Conservation (phyloP, 2,113 vertebrate species). For the Myodes glareolus region DNA sequence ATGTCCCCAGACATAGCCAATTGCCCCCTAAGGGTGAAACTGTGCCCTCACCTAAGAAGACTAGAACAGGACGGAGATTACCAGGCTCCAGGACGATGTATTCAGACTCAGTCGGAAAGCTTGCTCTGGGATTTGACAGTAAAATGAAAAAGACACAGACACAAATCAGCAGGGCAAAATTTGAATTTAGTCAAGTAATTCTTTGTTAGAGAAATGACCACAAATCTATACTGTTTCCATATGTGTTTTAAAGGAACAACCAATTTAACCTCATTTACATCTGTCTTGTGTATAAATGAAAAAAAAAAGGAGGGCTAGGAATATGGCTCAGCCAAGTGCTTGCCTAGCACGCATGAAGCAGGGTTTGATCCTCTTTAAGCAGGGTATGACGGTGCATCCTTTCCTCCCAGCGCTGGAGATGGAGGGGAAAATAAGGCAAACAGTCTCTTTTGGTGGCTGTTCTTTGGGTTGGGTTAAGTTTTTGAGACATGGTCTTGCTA, state of each 20-base stretch:
- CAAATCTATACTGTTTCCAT: not conserved
- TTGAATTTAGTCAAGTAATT: conserved; percentile 16
- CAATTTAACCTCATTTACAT: not conserved
- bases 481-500: not conserved
- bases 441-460: not conserved
- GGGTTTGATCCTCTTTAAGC: not conserved
- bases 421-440: too few relatives aligned
- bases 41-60: not conserved
- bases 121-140: not conserved
- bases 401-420: too few relatives aligned
- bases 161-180: not conserved
- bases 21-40: not conserved
- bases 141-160: not conserved
- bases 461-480: not conserved
- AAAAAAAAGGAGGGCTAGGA: not conserved
- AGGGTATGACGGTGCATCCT: too few relatives aligned
- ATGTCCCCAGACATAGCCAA: not conserved
- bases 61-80: not conserved
- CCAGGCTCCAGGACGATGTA: not conserved
- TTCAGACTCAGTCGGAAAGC: not conserved
- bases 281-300: not conserved
- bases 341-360: too few relatives aligned
- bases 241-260: not conserved
- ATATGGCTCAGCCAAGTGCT: not conserved
- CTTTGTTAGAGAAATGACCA: conserved; percentile 23